Evolutionary conservation across 2,888 invertebrate genomes (phyloP).

Genomic region (Leistus spinibarbis): DNA sequence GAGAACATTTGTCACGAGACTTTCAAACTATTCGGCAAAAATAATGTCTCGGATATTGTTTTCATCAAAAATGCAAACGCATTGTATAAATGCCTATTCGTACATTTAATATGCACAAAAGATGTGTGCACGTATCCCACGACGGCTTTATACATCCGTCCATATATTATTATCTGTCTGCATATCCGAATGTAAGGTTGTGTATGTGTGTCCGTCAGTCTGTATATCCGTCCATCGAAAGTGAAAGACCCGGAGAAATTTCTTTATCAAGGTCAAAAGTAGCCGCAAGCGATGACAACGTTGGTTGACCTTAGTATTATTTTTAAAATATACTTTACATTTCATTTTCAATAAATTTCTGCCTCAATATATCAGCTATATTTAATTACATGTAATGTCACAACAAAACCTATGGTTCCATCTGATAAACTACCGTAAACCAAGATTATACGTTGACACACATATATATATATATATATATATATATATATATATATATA

Average conservation of each 20-base stretch:
- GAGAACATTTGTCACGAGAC: no score
- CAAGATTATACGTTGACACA: not conserved
- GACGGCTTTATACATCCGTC: not conserved
- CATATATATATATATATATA: not conserved
- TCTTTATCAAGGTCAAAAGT: conserved; percentile 51
- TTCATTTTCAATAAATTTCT: not conserved
- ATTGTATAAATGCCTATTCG: no score
- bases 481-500: no score
- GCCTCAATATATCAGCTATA: not conserved
- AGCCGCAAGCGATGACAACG: conserved; percentile 1
- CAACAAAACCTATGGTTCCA: not conserved
- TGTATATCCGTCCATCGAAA: conserved; percentile 42
- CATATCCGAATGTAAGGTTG: not conserved
- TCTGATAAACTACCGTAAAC: not conserved
- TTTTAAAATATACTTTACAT: not conserved
- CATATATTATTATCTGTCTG: not conserved
- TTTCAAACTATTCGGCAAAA: no score
- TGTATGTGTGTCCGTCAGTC: not conserved
- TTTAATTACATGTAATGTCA: not conserved
- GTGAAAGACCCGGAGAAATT: conserved; percentile 54
- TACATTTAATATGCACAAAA: not conserved
- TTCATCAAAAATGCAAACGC: no score
- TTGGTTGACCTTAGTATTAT: conserved; percentile 29
- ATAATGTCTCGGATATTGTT: no score
- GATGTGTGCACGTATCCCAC: not conserved